A percentile compares a stretch with the other conserved stretches of the same genome.
phyloP scores from a whole-genome alignment of 2,888 invertebrate species.

The Caenorhabditis angaria region DNA sequence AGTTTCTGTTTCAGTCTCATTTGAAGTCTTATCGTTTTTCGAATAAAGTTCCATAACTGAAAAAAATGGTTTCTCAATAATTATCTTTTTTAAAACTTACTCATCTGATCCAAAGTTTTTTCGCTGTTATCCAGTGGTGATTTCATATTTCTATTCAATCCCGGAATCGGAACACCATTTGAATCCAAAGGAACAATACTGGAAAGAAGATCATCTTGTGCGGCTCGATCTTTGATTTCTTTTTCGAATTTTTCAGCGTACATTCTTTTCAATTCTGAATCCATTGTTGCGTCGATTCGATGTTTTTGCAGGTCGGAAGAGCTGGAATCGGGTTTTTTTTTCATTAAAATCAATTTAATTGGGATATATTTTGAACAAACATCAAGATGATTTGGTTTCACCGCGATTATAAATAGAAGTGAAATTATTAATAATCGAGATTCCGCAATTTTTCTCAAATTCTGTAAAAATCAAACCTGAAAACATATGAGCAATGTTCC shows the following conservation, averaged over 20 bases:
- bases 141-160: slow-evolving; percentile 7
- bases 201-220: slow-evolving; percentile 22
- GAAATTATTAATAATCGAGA: no score
- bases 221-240: slow-evolving; percentile 25
- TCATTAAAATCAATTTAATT: no score
- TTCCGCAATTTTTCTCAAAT: not conserved
- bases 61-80: slow-evolving; percentile 8
- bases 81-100: slow-evolving; percentile 9
- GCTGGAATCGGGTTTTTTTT: slow-evolving; percentile 19
- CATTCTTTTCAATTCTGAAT: slow-evolving; percentile 53
- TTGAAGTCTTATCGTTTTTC: slow-evolving; percentile 17
- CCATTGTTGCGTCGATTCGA: slow-evolving; percentile 47
- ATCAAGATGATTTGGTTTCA: no score
- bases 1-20: not conserved
- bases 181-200: slow-evolving; percentile 27
- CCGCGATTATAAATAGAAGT: no score
- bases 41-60: slow-evolving; percentile 35
- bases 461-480: no score
- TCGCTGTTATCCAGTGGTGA: slow-evolving; percentile 35
- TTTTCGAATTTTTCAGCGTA: slow-evolving; percentile 45
- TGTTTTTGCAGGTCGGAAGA: slow-evolving; percentile 41
- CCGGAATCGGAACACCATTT: slow-evolving; percentile 42
- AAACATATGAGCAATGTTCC: slow-evolving; percentile 48
- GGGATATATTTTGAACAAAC: no score
- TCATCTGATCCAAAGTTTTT: slow-evolving; percentile 34